Conservation (phyloP, 2,113 vertebrate genomes). For the Verasper variegatus region DNA sequence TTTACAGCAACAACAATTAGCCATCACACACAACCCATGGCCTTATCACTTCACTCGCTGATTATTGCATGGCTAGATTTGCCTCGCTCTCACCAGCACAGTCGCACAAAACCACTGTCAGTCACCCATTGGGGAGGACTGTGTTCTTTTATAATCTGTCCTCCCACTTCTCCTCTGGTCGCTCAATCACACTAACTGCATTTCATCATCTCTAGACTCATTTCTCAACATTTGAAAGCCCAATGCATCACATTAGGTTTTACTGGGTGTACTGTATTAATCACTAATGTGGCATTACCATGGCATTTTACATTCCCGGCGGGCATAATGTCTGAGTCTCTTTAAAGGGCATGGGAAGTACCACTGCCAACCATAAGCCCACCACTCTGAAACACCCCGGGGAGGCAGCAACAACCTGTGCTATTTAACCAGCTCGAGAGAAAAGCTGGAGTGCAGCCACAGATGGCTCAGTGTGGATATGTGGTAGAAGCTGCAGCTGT, state of each 20-base stretch:
- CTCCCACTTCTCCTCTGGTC: constrained; percentile 1
- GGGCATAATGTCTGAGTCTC: constrained; percentile 55
- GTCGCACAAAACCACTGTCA: constrained; percentile 12
- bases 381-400: constrained; percentile 38
- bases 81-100: constrained; percentile 8
- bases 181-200: constrained; percentile 27
- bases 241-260: constrained; percentile 45
- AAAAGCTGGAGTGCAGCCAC: constrained; percentile 55
- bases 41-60: constrained; percentile 35
- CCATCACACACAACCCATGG: constrained; percentile 60
- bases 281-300: constrained; percentile 63
- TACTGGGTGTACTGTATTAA: constrained; percentile 58
- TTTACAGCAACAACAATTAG: constrained; percentile 58
- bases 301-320: constrained; percentile 57
- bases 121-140: constrained; percentile 7
- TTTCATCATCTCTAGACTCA: constrained; percentile 46
- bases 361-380: constrained; percentile 49
- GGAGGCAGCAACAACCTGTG: constrained; percentile 54
- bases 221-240: constrained; percentile 48
- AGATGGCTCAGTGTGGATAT: constrained; percentile 48
- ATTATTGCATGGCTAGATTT: constrained; percentile 32
- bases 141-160: constrained; percentile 29
- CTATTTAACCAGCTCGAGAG: constrained; percentile 49
- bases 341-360: constrained; percentile 66
- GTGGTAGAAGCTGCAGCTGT: constrained; percentile 51